Conservation (phyloP, 2,888 invertebrate genomes). For the Dinocampus coccinellae region DNA sequence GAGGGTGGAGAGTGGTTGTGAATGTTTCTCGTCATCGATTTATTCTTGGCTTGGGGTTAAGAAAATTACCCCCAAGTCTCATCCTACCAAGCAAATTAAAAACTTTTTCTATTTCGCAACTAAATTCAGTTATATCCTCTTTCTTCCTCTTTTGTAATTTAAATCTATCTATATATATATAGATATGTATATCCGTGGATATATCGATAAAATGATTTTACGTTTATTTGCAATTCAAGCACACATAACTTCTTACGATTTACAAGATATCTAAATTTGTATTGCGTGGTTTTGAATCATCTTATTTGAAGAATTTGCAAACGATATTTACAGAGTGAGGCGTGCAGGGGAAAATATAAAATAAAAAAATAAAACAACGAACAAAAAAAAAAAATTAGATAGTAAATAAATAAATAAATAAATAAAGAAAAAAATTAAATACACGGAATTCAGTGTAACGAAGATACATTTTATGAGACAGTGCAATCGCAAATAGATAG, state of each 20-base stretch:
- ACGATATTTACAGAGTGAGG: conserved; percentile 55
- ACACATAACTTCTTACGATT: conserved; percentile 23
- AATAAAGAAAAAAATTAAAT: too few species aligned
- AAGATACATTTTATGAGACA: too few species aligned
- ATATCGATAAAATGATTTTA: background rate
- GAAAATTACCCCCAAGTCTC: conserved; percentile 22
- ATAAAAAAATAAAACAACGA: background rate
- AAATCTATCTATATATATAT: background rate
- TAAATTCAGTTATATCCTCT: conserved; percentile 13
- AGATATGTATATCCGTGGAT: background rate
- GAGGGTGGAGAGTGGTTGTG: background rate
- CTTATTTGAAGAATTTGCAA: conserved; percentile 52
- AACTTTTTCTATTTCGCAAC: conserved; percentile 50
- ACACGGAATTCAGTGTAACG: too few species aligned
- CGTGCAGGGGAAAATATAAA: conserved; percentile 16
- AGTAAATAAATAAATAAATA: too few species aligned
- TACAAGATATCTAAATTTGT: conserved; percentile 4
- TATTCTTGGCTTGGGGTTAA: conserved; percentile 17
- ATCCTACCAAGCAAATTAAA: conserved; percentile 40
- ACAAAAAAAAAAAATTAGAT: background rate
- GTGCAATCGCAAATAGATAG: background rate
- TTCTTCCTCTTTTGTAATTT: conserved; percentile 36
- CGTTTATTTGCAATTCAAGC: conserved; percentile 36
- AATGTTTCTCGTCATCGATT: conserved; percentile 4
- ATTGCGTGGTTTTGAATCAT: conserved; percentile 47